These are phyloP conservation scores for Ectropis grisescens DNA, from an alignment of 1,140 invertebrate species.

Conservation along the genomic window DNA sequence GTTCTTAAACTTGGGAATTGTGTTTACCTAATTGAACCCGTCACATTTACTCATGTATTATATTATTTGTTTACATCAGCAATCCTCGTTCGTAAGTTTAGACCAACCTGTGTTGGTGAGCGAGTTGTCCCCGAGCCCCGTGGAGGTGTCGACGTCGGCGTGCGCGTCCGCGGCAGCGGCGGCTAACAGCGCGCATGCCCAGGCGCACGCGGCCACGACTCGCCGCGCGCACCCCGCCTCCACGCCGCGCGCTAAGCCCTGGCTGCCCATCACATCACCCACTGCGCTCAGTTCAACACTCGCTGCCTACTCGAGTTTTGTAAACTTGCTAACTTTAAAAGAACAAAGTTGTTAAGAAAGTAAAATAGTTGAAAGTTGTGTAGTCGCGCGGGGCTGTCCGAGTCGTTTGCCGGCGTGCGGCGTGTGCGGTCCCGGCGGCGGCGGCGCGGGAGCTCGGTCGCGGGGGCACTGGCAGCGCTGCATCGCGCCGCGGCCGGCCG, in stretches of 20 bases:
- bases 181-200: slow-evolving; percentile 50
- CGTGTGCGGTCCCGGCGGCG: slow-evolving; percentile 11
- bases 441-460: slow-evolving; percentile 34
- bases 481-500: slow-evolving; percentile 53
- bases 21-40: too few species aligned
- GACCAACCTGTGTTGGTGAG: slow-evolving; percentile 65
- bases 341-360: too few species aligned
- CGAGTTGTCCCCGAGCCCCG: slow-evolving; percentile 53
- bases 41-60: too few species aligned
- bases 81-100: too few species aligned
- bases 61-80: too few species aligned
- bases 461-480: slow-evolving; percentile 47
- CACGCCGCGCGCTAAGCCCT: slow-evolving; percentile 22
- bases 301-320: too few species aligned
- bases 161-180: slow-evolving; percentile 33
- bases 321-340: too few species aligned
- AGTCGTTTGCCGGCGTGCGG: too few species aligned
- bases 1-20: too few species aligned
- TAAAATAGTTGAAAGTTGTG: too few species aligned
- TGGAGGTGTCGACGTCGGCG: slow-evolving; percentile 55
- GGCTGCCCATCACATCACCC: slow-evolving; percentile 65
- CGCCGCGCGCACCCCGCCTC: slow-evolving; percentile 19
- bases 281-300: slow-evolving; percentile 11
- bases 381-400: too few species aligned
- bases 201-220: slow-evolving; percentile 39